phyloP scores from a whole-genome alignment of 2,797 vertebrate species.

The Gambusia yucatana region DNA sequence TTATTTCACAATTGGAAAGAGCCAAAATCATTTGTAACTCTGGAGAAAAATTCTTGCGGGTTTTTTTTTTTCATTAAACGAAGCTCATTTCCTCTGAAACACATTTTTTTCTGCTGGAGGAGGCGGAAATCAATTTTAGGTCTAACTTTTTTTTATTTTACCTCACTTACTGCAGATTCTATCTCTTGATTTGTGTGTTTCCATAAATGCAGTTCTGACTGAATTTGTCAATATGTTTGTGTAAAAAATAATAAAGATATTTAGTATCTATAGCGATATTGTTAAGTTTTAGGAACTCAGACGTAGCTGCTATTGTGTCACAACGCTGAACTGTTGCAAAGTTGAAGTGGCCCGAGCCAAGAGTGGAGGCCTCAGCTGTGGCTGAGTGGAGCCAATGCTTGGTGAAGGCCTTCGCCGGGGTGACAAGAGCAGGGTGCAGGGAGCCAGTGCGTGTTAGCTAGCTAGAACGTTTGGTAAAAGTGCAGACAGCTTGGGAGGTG shows the following conservation, averaged over 20 bases:
- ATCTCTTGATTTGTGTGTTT: not conserved
- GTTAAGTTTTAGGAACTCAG: constrained; percentile 57
- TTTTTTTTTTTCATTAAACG: not conserved
- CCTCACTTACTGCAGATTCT: not conserved
- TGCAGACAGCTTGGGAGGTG: constrained; percentile 86
- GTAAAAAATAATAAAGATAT: not conserved
- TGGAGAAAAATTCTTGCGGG: not conserved
- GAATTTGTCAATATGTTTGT: not conserved
- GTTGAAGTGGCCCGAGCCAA: constrained; percentile 78
- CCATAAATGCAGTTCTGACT: not conserved
- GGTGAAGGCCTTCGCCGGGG: constrained; percentile 79
- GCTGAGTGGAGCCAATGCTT: constrained; percentile 72
- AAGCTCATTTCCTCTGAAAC: not conserved
- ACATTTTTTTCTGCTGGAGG: not conserved
- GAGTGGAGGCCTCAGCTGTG: constrained; percentile 80
- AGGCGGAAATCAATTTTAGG: not conserved
- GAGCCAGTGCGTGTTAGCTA: constrained; percentile 80
- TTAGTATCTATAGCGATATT: not conserved
- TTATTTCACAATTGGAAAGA: not conserved
- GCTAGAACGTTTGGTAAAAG: constrained; percentile 81
- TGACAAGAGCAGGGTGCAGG: constrained; percentile 78
- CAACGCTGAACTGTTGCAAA: constrained; percentile 74
- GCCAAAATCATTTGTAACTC: not conserved
- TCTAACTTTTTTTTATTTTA: not conserved
- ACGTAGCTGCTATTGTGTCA: constrained; percentile 56